These are phyloP conservation scores for Isaurus tuberculatus DNA, from an alignment of 92 coral and sea anemone genomes.

Conservation along the genomic window DNA sequence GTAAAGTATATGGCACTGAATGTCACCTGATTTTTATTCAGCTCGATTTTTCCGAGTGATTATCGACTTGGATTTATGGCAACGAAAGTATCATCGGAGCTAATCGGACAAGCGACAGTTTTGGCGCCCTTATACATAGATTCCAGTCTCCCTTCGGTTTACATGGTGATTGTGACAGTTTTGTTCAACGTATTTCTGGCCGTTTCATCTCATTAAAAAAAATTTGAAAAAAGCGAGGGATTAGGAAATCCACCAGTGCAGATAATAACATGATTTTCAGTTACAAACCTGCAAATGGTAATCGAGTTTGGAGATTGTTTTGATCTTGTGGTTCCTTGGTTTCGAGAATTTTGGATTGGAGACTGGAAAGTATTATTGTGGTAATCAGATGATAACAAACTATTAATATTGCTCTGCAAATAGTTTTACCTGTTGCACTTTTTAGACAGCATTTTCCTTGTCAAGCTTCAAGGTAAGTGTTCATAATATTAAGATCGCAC, in stretches of 20 bases:
- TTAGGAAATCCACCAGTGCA: constrained; percentile 9
- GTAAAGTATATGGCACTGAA: no score
- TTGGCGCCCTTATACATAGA: constrained; percentile 38
- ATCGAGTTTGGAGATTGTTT: constrained; percentile 2
- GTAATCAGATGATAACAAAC: constrained; percentile 4
- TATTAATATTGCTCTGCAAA: not conserved
- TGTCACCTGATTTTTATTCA: not conserved
- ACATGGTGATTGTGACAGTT: constrained; percentile 25
- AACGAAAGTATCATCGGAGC: constrained; percentile 19
- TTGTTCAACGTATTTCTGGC: constrained; percentile 31
- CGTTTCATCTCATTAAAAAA: constrained; percentile 26
- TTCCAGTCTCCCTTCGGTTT: constrained; percentile 38
- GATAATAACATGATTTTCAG: constrained; percentile 14
- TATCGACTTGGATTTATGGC: not conserved
- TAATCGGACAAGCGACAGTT: constrained; percentile 17
- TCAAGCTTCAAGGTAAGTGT: constrained; percentile 17
- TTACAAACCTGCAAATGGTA: not conserved
- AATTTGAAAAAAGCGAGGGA: constrained; percentile 44
- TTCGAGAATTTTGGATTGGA: constrained; percentile 25
- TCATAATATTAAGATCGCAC: not conserved
- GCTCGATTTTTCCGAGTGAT: constrained; percentile 11
- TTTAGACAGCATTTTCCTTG: not conserved
- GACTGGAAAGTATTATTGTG: not conserved
- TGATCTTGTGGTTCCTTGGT: constrained; percentile 25
- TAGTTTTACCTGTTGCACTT: not conserved